These are phyloP conservation scores for Elmis aenea DNA, from an alignment of 2,888 invertebrate genomes.

Conservation along the genomic window DNA sequence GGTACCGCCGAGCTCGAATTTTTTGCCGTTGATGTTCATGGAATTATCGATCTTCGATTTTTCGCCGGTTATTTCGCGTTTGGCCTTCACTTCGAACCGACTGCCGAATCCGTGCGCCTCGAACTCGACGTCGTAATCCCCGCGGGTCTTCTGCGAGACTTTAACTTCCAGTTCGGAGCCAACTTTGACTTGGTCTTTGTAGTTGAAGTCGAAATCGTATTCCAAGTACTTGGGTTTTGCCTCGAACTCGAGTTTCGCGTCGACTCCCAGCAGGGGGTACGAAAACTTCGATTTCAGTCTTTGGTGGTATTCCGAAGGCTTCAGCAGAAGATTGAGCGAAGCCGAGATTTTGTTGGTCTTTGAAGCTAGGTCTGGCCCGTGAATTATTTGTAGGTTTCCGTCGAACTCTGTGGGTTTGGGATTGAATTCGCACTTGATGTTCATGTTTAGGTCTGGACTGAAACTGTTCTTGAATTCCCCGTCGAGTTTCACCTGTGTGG, in stretches of 20 bases:
- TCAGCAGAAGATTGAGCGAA: constrained; percentile 25
- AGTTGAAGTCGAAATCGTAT: constrained; percentile 54
- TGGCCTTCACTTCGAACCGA: constrained; percentile 51
- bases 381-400: constrained; percentile 47
- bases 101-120: constrained; percentile 51
- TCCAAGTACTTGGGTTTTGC: constrained; percentile 54
- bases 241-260: constrained; percentile 53
- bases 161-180: constrained; percentile 49
- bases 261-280: constrained; percentile 52
- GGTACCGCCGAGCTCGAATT: constrained; percentile 57
- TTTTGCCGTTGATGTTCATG: constrained; percentile 56
- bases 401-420: constrained; percentile 22
- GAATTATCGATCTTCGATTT: constrained; percentile 61
- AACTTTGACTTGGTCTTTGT: constrained; percentile 53
- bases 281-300: constrained; percentile 54
- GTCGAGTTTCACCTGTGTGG: constrained; percentile 47
- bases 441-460: constrained; percentile 58
- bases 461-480: constrained; percentile 54
- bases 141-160: constrained; percentile 42
- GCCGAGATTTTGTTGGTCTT: constrained; percentile 53
- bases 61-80: constrained; percentile 53
- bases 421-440: constrained; percentile 51
- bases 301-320: constrained; percentile 47
- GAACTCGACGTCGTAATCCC: constrained; percentile 56
- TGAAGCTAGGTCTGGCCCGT: constrained; percentile 58